Evolutionary conservation across 2,888 invertebrate species (phyloP).

Genomic region (Ceramica pisi): DNA sequence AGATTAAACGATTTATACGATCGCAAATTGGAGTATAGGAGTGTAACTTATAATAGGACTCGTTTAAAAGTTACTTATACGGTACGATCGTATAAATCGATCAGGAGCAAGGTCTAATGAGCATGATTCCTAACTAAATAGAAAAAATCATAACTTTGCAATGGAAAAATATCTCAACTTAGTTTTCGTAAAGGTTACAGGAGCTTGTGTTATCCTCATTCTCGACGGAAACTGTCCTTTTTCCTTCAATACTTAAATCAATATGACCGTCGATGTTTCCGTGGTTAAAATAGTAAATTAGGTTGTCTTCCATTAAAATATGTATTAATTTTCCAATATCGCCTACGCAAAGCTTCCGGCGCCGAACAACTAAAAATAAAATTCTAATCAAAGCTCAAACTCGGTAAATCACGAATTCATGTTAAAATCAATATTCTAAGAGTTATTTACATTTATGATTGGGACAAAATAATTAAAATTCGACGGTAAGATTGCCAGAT

Average conservation of each 20-base stretch:
- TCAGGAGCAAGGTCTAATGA: conserved; percentile 22
- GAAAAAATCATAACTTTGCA: conserved; percentile 9
- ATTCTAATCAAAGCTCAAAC: conserved; percentile 44
- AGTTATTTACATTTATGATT: conserved; percentile 47
- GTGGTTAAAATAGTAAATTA: conserved; percentile 20
- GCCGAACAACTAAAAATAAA: conserved; percentile 20
- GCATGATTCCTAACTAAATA: conserved; percentile 15
- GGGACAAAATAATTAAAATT: conserved; percentile 26
- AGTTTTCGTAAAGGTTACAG: conserved; percentile 3
- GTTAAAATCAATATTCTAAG: conserved; percentile 23
- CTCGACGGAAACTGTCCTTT: neutral
- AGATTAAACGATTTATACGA: conserved; percentile 51
- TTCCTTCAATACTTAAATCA: neutral
- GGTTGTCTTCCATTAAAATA: conserved; percentile 19
- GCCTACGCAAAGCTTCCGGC: conserved; percentile 27
- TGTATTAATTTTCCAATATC: conserved; percentile 39
- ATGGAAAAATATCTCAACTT: neutral
- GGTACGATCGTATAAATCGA: conserved; percentile 19
- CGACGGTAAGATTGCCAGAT: conserved; percentile 23
- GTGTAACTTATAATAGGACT: conserved; percentile 57
- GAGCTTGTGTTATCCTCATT: neutral
- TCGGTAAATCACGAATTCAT: conserved; percentile 46
- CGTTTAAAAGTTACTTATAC: conserved; percentile 38
- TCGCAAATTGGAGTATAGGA: conserved; percentile 43
- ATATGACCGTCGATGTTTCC: neutral